phyloP scores from a whole-genome alignment of 2,888 invertebrate species.

The Pterostichus madidus region DNA sequence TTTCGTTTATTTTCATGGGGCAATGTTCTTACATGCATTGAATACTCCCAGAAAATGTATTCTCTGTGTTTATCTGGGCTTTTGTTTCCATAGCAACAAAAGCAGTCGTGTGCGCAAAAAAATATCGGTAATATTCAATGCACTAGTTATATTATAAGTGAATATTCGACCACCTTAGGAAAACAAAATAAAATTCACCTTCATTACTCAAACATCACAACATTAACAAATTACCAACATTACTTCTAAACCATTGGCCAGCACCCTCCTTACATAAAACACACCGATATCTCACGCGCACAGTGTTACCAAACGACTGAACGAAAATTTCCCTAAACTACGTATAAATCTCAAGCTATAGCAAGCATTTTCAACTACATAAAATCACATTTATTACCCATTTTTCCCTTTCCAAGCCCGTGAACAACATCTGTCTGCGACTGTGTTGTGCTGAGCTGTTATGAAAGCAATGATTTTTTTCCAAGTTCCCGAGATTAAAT shows the following conservation, averaged over 20 bases:
- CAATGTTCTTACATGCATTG: no score
- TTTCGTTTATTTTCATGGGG: no score
- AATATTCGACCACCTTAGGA: no score
- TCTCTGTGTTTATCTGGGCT: no score
- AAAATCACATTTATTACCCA: slow-evolving; percentile 57
- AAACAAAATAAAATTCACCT: not conserved
- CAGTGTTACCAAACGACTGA: slow-evolving; percentile 17
- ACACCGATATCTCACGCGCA: not conserved
- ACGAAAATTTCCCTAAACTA: slow-evolving; percentile 44
- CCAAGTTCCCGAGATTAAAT: slow-evolving; percentile 32
- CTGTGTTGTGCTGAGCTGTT: slow-evolving; percentile 15
- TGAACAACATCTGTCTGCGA: slow-evolving; percentile 53
- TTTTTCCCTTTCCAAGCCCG: slow-evolving; percentile 45
- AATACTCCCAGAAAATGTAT: no score
- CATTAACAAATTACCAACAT: slow-evolving; percentile 10
- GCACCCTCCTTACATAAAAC: slow-evolving; percentile 39
- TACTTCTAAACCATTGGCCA: slow-evolving; percentile 38
- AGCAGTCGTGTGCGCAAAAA: no score
- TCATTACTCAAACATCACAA: not conserved
- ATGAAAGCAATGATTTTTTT: slow-evolving; percentile 40
- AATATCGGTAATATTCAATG: no score
- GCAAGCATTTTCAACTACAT: slow-evolving; percentile 59
- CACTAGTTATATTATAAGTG: no score
- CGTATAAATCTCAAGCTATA: slow-evolving; percentile 41
- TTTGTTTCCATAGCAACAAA: no score